Conservation (phyloP, 2,888 invertebrate genomes). For the Polia nebulosa region DNA sequence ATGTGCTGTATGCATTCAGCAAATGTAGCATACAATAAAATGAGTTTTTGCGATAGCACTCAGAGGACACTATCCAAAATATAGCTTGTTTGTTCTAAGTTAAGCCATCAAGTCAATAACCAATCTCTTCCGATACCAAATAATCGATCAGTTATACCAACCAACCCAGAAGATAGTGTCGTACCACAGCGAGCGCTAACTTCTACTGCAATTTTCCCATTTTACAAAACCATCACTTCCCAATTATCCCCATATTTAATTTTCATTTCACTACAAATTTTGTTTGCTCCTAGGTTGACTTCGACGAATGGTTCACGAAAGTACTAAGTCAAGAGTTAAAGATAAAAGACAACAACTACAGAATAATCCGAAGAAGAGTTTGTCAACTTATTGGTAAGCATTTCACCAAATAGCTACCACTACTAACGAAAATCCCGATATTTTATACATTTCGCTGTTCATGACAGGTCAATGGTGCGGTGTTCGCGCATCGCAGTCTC, state of each 20-base stretch:
- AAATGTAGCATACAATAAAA: too few species aligned
- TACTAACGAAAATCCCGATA: too few species aligned
- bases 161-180: too few species aligned
- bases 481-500: slow-evolving; percentile 95
- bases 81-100: too few species aligned
- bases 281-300: slow-evolving; percentile 92
- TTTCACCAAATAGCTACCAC: not conserved
- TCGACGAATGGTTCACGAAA: slow-evolving; percentile 97
- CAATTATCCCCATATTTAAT: not conserved
- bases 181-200: too few species aligned
- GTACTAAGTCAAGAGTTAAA: slow-evolving; percentile 96
- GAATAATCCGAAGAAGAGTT: slow-evolving; percentile 96
- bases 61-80: too few species aligned
- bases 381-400: slow-evolving; percentile 95
- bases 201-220: too few species aligned
- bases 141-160: too few species aligned
- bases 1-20: too few species aligned
- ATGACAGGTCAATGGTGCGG: slow-evolving; percentile 92
- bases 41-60: too few species aligned
- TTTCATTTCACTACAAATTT: not conserved
- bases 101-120: too few species aligned
- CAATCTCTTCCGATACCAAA: too few species aligned
- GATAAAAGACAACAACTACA: slow-evolving; percentile 95
- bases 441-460: not conserved
- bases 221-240: not conserved